Evolutionary conservation across 2,797 vertebrate species (phyloP), one percentile per base, ranked within the genome.

Genomic region (Enteromius anoplus): DNA sequence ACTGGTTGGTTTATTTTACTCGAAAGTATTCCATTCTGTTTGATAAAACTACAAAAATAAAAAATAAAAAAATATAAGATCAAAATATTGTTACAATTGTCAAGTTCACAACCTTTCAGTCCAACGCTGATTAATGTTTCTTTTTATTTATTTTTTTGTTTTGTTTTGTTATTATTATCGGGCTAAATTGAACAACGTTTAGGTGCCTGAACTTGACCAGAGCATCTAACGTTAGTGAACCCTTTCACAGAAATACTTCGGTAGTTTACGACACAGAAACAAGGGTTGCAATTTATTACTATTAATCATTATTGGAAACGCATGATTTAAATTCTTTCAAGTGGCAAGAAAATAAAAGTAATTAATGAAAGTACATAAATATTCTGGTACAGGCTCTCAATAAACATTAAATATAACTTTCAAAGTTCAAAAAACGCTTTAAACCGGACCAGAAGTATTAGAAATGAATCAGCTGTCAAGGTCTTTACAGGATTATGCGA

Each of bases 401-500:
- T 3, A 7, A 29, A n/a, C 17, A 9, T 49, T 32, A 72, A 72
- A 32, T 1, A 53, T n/a, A n/a, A 7, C 17, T 53, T 32, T 73
- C 1, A 34, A 7, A 53, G 26, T n/a, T 34, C 26, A 19, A 21
- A 12, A 40, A 12, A 23, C 51, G 40, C 40, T 55, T 32, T 21
- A 45, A 49, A 34, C 42, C 62, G 45, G 17, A 47, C 4, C 29
- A 68, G 19, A 45, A 21, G 10, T 53, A 47, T 45, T 23, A 23
- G 1, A 55, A 5, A 26, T 10, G 21, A 32, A 45, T 76, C 64
- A 58, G 6, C 19, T 76, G 47, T 45, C 62, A 76, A 82, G 81
- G 81, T 58, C 64, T 69, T 58, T 17, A n/a, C 17, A 55, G 19
- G 40, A 70, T 5, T 1, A 15, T 40, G 29, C 42, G 12, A 11